A percentile compares a stretch with the other conserved stretches of the same genome.
phyloP scores from a whole-genome alignment of 2,888 invertebrate species.

The Tanaodytes sp. region DNA sequence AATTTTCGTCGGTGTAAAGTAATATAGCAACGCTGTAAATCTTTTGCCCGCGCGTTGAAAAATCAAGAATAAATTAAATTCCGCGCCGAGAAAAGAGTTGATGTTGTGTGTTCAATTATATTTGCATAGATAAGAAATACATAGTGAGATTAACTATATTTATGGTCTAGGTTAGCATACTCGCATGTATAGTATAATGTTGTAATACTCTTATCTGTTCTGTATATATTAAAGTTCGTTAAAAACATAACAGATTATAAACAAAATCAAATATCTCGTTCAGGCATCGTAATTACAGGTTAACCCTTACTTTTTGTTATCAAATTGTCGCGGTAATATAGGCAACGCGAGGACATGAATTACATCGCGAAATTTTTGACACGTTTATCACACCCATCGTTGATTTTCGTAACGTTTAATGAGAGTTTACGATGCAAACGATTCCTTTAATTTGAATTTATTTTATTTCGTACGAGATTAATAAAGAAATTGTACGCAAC shows the following conservation, averaged over 20 bases:
- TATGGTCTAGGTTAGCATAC: slow-evolving; percentile 56
- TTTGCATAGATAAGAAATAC: slow-evolving; percentile 58
- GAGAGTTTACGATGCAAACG: slow-evolving; percentile 11
- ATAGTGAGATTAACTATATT: slow-evolving; percentile 57
- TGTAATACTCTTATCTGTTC: slow-evolving; percentile 54
- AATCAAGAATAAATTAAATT: slow-evolving; percentile 54
- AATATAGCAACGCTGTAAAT: slow-evolving; percentile 49
- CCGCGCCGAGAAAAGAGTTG: slow-evolving; percentile 55
- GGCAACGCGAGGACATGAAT: slow-evolving; percentile 22
- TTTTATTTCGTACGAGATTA: too few relatives aligned
- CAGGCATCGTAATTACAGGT: slow-evolving; percentile 39
- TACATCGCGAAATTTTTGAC: slow-evolving; percentile 13
- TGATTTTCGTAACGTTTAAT: slow-evolving; percentile 5
- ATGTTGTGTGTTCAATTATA: slow-evolving; percentile 57
- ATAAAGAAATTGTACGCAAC: too few relatives aligned
- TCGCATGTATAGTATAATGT: slow-evolving; percentile 55
- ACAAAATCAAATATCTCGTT: slow-evolving; percentile 50
- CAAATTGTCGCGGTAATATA: slow-evolving; percentile 26
- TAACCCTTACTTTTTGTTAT: slow-evolving; percentile 45
- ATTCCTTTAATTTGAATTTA: too few relatives aligned
- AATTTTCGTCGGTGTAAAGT: slow-evolving; percentile 45
- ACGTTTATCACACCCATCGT: not conserved
- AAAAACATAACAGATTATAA: slow-evolving; percentile 53
- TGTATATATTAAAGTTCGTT: slow-evolving; percentile 52
- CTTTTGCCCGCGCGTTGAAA: slow-evolving; percentile 46